These are phyloP conservation scores for Mola mola DNA, from an alignment of 2,113 vertebrate genomes.

Conservation along the genomic window DNA sequence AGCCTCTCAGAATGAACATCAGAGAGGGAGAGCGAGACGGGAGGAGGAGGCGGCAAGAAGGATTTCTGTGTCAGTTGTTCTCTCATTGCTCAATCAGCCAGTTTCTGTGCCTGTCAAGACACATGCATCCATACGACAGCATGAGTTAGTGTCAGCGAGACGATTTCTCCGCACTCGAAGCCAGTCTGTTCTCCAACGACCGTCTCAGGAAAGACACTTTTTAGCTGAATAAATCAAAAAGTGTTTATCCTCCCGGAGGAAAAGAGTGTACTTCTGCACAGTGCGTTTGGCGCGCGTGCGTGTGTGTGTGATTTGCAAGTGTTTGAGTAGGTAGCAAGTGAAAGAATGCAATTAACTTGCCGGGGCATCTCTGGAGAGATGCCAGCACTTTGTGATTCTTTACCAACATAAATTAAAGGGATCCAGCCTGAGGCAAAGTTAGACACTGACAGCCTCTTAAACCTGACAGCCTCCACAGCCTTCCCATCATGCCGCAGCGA, in stretches of 20 bases:
- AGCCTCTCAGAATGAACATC: slow-evolving; percentile 69
- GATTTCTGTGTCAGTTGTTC: slow-evolving; percentile 73
- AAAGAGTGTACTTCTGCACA: slow-evolving; percentile 25
- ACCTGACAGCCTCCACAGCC: slow-evolving; percentile 45
- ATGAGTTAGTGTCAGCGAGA: slow-evolving; percentile 1
- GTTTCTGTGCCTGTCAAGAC: slow-evolving; percentile 65
- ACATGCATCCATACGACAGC: slow-evolving; percentile 49
- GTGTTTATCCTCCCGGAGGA: slow-evolving; percentile 57
- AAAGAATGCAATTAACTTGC: slow-evolving; percentile 79
- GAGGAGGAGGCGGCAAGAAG: slow-evolving; percentile 22
- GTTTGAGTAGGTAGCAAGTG: slow-evolving; percentile 67
- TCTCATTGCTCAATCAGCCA: slow-evolving; percentile 73
- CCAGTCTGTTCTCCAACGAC: slow-evolving; percentile 40
- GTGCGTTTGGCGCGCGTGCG: slow-evolving; percentile 8
- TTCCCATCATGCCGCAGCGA: slow-evolving; percentile 60
- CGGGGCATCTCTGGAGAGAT: slow-evolving; percentile 71
- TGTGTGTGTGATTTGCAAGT: background rate
- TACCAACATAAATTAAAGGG: slow-evolving; percentile 74
- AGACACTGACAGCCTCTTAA: slow-evolving; percentile 65
- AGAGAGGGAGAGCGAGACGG: slow-evolving; percentile 9
- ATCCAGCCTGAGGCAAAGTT: slow-evolving; percentile 69
- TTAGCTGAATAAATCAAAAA: slow-evolving; percentile 69
- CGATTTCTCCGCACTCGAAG: slow-evolving; percentile 49
- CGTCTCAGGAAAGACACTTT: slow-evolving; percentile 54
- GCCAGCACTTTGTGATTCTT: slow-evolving; percentile 66